Base-by-base conservation (phyloP, 2,113 vertebrate genomes). In the Antidorcas marsupialis region DNA sequence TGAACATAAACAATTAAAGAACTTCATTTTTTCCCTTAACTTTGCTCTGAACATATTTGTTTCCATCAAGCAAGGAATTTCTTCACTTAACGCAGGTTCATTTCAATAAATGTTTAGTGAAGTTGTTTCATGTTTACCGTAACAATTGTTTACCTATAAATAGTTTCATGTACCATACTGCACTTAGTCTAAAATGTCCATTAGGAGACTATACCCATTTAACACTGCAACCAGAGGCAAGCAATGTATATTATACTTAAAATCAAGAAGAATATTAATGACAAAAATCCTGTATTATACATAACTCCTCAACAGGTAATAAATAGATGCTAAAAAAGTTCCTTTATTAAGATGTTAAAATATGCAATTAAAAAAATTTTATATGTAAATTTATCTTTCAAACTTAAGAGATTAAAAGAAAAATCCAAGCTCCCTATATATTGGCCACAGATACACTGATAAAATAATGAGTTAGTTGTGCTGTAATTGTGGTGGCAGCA, bases 1-100 rank as follows among this genome's bases (percentile, higher is more conserved):
- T 82, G 25, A 97, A 95, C 95, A 93, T 64, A 89, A 89, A 89
- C 36, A 89, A 95, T 55, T 92, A 89, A 88, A 78, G 91, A 21
- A 91, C n/a, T 89, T 88, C 17, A 57, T 43, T 53, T 52, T 89
- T 67, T 94, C 59, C 50, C 71, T 94, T 92, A 39, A 78, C 67
- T 89, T 94, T 64, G 79, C n/a, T 79, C 83, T 95, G 17, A 94
- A 55, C 19, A 86, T 88, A 90, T 19, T 92, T 97, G 87, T 90
- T 96, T 94, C 59, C 36, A 92, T 43, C n/a, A 78, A 95, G 11
- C 27, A 89, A 90, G 43, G 3, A 89, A 43, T 97, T 95, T 90
- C 57, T 92, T 85, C 47, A 95, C 83, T 74, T 84, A 64, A 74
- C 14, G 1, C n/a, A 62, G 95, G 90, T 30, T 50, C 33, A 84